These are phyloP conservation scores for Drosophila nigromelanica DNA, from an alignment of 1,140 invertebrate genomes.

Conservation along the genomic window DNA sequence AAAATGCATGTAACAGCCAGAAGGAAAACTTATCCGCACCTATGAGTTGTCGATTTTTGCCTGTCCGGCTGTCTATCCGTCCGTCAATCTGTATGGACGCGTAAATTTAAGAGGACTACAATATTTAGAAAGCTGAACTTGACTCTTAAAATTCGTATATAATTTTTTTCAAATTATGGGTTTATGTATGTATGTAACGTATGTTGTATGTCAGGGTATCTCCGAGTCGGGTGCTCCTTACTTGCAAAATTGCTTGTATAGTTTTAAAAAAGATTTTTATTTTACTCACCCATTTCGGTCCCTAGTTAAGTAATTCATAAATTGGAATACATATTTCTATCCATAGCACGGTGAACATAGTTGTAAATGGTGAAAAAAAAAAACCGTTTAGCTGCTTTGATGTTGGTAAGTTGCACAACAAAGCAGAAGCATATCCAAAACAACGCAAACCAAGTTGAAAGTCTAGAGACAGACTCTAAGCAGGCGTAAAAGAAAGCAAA, in stretches of 20 bases:
- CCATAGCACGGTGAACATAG: constrained; percentile 4
- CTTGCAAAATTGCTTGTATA: not conserved
- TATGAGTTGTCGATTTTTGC: too few species aligned
- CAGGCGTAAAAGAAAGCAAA: constrained; percentile 74
- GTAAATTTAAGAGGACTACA: too few species aligned
- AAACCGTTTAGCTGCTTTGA: constrained; percentile 51
- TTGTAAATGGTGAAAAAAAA: constrained; percentile 34
- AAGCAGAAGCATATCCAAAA: constrained; percentile 42
- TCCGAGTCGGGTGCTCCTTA: too few species aligned
- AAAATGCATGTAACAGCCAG: too few species aligned
- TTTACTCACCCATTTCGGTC: constrained; percentile 8
- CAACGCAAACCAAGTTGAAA: constrained; percentile 41
- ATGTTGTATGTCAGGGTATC: too few species aligned
- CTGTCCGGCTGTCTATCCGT: too few species aligned
- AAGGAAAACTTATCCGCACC: too few species aligned
- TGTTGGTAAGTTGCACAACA: constrained; percentile 52
- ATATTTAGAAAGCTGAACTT: too few species aligned
- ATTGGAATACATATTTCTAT: not conserved
- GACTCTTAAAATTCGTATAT: too few species aligned
- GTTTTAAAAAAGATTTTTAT: constrained; percentile 14
- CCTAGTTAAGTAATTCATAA: constrained; percentile 11
- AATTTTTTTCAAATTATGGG: too few species aligned
- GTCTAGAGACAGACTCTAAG: constrained; percentile 35
- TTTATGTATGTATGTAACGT: too few species aligned
- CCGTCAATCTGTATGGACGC: too few species aligned